Evolutionary conservation across 2,888 invertebrate genomes (phyloP), one percentile per base, ranked within the genome.

Genomic region (Mycogona germanica): DNA sequence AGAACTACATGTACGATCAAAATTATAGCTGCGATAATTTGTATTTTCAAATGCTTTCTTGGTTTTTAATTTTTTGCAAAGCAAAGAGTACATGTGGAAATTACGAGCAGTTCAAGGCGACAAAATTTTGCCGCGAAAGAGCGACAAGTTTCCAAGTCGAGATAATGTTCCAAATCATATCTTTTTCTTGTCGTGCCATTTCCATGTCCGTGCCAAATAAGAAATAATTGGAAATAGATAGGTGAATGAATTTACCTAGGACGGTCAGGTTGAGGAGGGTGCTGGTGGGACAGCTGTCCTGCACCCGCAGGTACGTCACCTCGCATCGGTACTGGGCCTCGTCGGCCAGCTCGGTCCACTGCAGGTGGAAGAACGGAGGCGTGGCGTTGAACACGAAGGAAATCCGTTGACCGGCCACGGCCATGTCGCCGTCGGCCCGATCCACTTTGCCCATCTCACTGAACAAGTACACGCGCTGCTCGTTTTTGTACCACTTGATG

Each of bases 401-500:
- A 3, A 47, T 51, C 26, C 55, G 44, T 26, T 35, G 35, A 21
- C 38, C 30, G 17, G 52, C 47, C 17, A 32, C 29, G 5, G 51
- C 46, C 6, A 55, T 35, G 21, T 55, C 57, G 2, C 52, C 55
- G 28, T 57, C 57, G 5, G 57, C 48, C n/a, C 48, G 26, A 25
- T 56, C 56, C 45, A 54, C 25, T 7, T 52, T 42, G 3, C 49
- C 44, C 29, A 41, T 42, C 30, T 57, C 55, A 37, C 45, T 55
- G 44, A 48, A 57, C 26, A 53, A 35, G 47, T 53, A 57, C 41
- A 57, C 55, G 12, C 57, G 46, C 14, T 46, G 40, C 21, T 45
- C 57, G 45, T 55, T 48, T 48, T 57, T 57, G 48, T 57, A 57
- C 51, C 56, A 51, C 32, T 57, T 57, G 28, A 57, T 51, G 49